Evolutionary conservation across 2,797 vertebrate species (phyloP).

Genomic region (Coracias cyanogaster): DNA sequence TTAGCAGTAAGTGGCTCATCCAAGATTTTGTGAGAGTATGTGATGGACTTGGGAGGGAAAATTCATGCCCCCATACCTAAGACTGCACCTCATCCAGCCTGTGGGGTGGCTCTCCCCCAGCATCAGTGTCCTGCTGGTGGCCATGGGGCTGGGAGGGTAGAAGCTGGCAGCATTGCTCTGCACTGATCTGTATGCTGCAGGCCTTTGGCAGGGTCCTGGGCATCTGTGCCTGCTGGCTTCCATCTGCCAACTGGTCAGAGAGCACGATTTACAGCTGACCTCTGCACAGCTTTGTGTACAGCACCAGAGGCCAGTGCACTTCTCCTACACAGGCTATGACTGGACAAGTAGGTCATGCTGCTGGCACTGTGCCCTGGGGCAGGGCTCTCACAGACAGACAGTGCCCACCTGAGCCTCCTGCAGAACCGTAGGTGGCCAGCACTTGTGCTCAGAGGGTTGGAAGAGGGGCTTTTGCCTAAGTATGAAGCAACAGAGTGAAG

Average conservation of each 20-base stretch:
- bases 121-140: background rate
- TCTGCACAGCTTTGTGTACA: background rate
- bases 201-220: background rate
- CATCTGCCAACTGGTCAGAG: background rate
- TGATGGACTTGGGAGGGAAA: rapidly evolving
- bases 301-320: background rate
- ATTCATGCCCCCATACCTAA: background rate
- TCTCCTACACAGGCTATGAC: rapidly evolving
- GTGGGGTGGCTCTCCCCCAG: background rate
- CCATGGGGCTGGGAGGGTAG: background rate
- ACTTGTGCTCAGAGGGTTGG: rapidly evolving
- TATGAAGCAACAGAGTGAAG: background rate
- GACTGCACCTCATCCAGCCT: too few relatives aligned
- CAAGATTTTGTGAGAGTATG: background rate
- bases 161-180: background rate
- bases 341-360: background rate
- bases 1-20: background rate
- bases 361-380: rapidly evolving
- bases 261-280: background rate
- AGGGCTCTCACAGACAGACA: background rate
- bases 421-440: rapidly evolving
- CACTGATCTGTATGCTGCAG: background rate
- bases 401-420: too few relatives aligned
- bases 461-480: background rate
- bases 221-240: background rate